These are phyloP conservation scores for Halcyon badia DNA, from an alignment of 2,797 vertebrate species.

Conservation along the genomic window DNA sequence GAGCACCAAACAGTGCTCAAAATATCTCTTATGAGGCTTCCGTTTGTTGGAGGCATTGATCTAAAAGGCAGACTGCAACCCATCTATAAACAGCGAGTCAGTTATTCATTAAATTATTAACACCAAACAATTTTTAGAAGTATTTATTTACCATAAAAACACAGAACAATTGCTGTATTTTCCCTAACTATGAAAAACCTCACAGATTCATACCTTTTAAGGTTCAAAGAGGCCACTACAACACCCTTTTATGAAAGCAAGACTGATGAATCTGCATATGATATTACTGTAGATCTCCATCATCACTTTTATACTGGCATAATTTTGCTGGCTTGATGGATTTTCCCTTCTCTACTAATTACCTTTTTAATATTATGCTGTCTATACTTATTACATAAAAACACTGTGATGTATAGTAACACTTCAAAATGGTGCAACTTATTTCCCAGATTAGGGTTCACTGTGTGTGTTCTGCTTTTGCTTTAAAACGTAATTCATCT, in stretches of 20 bases:
- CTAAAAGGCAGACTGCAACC: neutral
- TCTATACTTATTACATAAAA: neutral
- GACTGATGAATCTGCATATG: neutral
- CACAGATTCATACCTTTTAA: neutral
- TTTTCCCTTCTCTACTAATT: neutral
- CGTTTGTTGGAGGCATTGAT: neutral
- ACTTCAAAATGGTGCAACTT: neutral
- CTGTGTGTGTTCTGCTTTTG: neutral
- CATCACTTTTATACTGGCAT: neutral
- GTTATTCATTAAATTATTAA: neutral
- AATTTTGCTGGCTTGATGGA: neutral
- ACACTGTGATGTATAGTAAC: neutral
- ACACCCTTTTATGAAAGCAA: neutral
- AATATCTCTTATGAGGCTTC: neutral
- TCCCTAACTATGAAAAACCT: neutral
- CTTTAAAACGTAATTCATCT: neutral
- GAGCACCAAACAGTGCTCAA: neutral
- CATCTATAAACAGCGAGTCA: neutral
- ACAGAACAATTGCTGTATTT: neutral
- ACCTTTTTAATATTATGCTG: neutral
- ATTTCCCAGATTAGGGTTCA: neutral
- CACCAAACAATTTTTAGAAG: neutral
- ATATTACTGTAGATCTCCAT: neutral
- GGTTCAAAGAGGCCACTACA: neutral
- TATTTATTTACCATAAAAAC: neutral